phyloP scores from a whole-genome alignment of 1,140 invertebrate genomes.

The Hormaphis cornu region DNA sequence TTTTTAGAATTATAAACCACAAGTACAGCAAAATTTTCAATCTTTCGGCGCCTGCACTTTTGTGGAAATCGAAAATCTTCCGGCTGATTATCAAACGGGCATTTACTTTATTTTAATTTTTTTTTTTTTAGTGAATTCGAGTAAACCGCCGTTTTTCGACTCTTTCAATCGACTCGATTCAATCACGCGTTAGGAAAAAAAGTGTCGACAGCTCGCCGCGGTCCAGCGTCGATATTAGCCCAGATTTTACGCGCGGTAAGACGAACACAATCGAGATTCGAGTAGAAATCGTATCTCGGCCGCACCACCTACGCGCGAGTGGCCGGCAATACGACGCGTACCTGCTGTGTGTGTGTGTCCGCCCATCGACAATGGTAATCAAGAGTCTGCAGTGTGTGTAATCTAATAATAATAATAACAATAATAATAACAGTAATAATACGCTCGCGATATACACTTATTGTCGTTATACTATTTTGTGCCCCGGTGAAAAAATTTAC shows the following conservation, averaged over 20 bases:
- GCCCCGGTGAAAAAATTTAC: too few relatives aligned
- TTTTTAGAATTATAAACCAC: too few relatives aligned
- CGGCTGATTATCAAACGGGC: too few relatives aligned
- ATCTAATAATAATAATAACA: conserved; percentile 21
- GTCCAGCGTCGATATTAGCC: not conserved
- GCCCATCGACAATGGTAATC: conserved; percentile 28
- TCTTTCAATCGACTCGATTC: too few relatives aligned
- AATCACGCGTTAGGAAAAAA: too few relatives aligned
- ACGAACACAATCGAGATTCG: not conserved
- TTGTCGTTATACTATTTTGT: too few relatives aligned
- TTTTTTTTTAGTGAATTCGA: too few relatives aligned
- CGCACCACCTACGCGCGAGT: not conserved
- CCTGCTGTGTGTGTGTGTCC: conserved; percentile 17
- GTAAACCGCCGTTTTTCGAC: too few relatives aligned
- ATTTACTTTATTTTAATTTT: too few relatives aligned
- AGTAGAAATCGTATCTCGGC: conserved; percentile 21
- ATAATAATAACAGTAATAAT: not conserved
- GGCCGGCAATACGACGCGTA: not conserved
- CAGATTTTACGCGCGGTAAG: not conserved
- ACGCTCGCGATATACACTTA: not conserved
- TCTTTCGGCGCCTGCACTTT: too few relatives aligned
- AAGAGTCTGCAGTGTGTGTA: conserved; percentile 27
- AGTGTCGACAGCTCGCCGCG: not conserved
- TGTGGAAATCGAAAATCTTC: too few relatives aligned
- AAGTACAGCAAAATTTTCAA: too few relatives aligned